phyloP scores from a whole-genome alignment of 2,113 vertebrate species.

The Otis tarda region DNA sequence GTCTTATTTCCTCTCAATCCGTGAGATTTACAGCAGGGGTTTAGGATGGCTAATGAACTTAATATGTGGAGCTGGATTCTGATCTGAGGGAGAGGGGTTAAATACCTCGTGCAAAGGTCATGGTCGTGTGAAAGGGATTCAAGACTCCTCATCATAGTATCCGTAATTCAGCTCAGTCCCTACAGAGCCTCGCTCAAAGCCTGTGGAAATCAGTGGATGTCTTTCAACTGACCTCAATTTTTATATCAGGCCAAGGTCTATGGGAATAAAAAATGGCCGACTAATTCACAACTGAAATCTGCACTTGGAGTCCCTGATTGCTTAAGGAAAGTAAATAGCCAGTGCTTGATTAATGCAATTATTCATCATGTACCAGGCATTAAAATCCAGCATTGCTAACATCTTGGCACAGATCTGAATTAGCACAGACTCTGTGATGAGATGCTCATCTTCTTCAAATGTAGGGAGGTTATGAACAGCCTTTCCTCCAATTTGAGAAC shows the following conservation, averaged over 20 bases:
- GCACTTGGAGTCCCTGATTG: neutral
- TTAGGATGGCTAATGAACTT: neutral
- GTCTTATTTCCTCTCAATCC: neutral
- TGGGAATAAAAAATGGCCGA: neutral
- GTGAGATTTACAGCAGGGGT: neutral
- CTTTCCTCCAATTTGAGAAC: neutral
- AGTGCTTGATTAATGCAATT: neutral
- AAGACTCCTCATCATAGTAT: neutral
- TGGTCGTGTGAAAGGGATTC: neutral
- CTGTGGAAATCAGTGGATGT: neutral
- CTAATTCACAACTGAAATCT: neutral
- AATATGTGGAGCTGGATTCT: neutral
- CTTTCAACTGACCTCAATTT: neutral
- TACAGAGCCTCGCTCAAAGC: neutral
- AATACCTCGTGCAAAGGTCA: neutral
- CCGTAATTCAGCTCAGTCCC: neutral
- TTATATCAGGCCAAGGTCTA: neutral
- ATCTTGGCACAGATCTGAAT: neutral
- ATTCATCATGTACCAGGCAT: neutral
- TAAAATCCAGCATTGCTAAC: neutral
- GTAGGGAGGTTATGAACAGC: neutral
- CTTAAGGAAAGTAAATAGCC: constrained; percentile 4
- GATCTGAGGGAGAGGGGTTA: neutral
- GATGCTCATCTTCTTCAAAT: neutral
- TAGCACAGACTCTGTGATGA: neutral